Evolutionary conservation across 2,113 vertebrate species (phyloP).

Genomic region (Rhabdornis inornatus): DNA sequence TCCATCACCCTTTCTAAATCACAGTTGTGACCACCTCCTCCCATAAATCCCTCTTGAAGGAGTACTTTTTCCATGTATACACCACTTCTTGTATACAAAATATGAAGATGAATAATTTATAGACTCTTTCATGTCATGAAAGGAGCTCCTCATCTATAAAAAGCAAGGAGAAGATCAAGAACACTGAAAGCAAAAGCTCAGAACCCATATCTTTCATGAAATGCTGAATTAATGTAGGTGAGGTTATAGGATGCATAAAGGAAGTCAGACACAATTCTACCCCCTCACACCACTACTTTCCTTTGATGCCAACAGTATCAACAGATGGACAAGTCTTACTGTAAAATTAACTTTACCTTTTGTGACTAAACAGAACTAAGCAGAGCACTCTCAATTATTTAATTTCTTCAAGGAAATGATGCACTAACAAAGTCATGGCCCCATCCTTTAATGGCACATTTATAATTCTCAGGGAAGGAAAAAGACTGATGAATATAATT

Average conservation of each 20-base stretch:
- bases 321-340: neutral
- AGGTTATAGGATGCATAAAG: neutral
- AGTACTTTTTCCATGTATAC: neutral
- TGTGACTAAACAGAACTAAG: neutral
- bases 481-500: conserved; percentile 14
- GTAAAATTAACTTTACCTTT: neutral
- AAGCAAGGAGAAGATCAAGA: neutral
- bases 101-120: conserved; percentile 12
- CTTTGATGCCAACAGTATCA: conserved; percentile 10
- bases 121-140: neutral
- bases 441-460: conserved; percentile 14
- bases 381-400: conserved; percentile 27
- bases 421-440: conserved; percentile 24
- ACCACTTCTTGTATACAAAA: neutral
- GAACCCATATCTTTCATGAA: neutral
- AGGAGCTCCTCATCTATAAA: neutral
- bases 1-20: neutral
- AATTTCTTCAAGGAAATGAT: conserved; percentile 56
- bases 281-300: neutral
- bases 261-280: neutral
- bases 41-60: neutral
- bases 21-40: neutral
- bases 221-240: conserved; percentile 1
- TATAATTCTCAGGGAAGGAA: conserved; percentile 1
- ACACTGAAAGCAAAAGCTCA: neutral